These are phyloP conservation scores for Drosophila buzzatii DNA, from an alignment of 2,888 invertebrate species.

Conservation along the genomic window DNA sequence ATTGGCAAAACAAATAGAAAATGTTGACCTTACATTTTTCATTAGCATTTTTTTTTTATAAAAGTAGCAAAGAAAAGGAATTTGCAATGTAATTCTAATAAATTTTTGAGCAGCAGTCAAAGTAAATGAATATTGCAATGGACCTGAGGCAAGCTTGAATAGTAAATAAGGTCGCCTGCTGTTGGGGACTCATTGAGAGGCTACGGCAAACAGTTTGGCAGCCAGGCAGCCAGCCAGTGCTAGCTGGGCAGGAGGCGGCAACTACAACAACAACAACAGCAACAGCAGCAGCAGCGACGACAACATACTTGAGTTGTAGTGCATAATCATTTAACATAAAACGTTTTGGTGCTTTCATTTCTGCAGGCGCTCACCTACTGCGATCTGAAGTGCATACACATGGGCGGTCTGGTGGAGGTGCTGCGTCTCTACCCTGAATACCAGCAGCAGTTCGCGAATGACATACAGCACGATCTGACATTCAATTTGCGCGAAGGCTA, in stretches of 20 bases:
- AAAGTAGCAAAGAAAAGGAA: no score
- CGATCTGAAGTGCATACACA: conserved; percentile 97
- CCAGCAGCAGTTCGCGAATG: conserved; percentile 96
- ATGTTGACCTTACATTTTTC: no score
- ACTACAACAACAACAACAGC: neutral
- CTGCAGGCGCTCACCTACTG: conserved; percentile 95
- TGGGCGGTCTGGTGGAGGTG: conserved; percentile 95
- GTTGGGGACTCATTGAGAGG: conserved; percentile 11
- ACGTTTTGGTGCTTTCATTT: conserved; percentile 17
- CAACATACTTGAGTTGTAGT: conserved; percentile 21
- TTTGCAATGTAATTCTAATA: no score
- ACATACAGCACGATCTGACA: conserved; percentile 97
- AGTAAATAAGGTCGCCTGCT: conserved; percentile 30
- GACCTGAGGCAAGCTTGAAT: neutral
- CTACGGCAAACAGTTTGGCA: conserved; percentile 1
- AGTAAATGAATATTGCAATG: neutral
- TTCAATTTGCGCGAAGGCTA: conserved; percentile 97
- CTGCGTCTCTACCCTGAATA: conserved; percentile 96
- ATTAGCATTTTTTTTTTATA: no score
- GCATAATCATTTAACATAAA: conserved; percentile 60
- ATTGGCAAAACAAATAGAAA: no score
- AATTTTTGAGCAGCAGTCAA: neutral
- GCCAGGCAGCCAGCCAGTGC: neutral
- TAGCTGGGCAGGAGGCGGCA: neutral
- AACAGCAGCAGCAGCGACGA: neutral